Percentiles rank a stretch among this genome's conserved stretches.
Evolutionary conservation across 2,888 invertebrate species (phyloP).

Genomic region (Parthenolecanium corni): DNA sequence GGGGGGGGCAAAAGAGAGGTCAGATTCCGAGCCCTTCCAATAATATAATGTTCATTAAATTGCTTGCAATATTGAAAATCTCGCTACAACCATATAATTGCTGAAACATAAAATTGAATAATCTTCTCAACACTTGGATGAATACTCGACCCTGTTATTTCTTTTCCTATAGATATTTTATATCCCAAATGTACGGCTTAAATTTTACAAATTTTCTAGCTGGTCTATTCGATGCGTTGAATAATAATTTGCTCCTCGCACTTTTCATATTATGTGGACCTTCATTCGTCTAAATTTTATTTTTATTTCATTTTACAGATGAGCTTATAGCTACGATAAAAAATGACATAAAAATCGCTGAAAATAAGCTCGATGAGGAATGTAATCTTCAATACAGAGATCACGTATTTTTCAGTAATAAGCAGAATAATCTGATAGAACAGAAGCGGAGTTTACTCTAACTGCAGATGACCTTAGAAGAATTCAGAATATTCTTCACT

Average conservation of each 20-base stretch:
- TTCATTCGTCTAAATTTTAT: neutral
- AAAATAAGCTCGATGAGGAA: constrained; percentile 46
- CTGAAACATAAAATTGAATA: no score
- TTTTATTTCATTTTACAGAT: constrained; percentile 41
- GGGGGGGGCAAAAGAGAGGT: no score
- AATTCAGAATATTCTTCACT: no score
- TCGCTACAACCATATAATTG: no score
- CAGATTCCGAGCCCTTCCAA: no score
- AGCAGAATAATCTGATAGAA: neutral
- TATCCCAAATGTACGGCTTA: neutral
- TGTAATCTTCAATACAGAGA: neutral
- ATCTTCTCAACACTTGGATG: no score
- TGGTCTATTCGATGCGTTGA: neutral
- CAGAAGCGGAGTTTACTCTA: no score
- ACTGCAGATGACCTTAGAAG: no score
- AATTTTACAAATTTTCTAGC: neutral
- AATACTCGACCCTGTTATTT: no score
- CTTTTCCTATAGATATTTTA: no score
- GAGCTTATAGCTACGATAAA: constrained; percentile 65
- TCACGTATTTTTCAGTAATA: neutral
- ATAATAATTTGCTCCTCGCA: neutral
- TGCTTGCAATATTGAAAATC: no score
- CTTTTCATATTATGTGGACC: neutral
- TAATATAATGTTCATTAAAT: no score
- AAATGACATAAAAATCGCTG: constrained; percentile 62